A percentile compares a stretch with the other conserved stretches of the same genome.
Evolutionary conservation across 2,888 invertebrate species (phyloP).

Genomic region (Conchocele bisecta): DNA sequence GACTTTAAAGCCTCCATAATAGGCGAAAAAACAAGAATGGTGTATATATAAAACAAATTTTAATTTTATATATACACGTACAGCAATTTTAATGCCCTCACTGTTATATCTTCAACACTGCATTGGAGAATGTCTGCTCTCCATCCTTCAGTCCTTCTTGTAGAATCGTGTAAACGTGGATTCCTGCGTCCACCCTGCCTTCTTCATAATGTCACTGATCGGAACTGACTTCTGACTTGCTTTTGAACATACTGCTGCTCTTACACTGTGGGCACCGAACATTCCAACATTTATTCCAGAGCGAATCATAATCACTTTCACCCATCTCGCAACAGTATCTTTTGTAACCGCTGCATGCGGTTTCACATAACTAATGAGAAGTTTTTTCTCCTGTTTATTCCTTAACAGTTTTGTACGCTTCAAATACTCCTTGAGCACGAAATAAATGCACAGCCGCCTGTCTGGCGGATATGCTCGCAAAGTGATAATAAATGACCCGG

Average conservation of each 20-base stretch:
- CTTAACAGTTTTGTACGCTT: too few species aligned
- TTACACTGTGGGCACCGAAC: constrained; percentile 9
- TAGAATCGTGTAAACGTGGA: constrained; percentile 4
- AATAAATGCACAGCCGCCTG: too few species aligned
- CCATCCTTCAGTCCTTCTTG: background rate
- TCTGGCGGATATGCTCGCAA: too few species aligned
- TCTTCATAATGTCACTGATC: background rate
- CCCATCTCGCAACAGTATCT: constrained; percentile 12
- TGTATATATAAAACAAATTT: too few species aligned
- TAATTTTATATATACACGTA: too few species aligned
- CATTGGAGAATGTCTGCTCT: background rate
- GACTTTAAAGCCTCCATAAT: constrained; percentile 16
- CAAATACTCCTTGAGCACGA: too few species aligned
- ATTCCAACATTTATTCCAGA: constrained; percentile 1
- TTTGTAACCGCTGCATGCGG: too few species aligned
- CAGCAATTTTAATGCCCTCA: too few species aligned
- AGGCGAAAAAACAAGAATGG: too few species aligned
- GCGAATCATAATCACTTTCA: background rate
- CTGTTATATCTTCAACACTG: background rate
- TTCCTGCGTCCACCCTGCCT: constrained; percentile 5
- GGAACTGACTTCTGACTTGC: background rate
- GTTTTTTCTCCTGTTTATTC: too few species aligned
- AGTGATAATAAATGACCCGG: too few species aligned
- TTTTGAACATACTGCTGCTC: constrained; percentile 5
- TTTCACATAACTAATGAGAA: too few species aligned